Base-by-base conservation (phyloP, 2,113 vertebrate species). In the Melozone crissalis region DNA sequence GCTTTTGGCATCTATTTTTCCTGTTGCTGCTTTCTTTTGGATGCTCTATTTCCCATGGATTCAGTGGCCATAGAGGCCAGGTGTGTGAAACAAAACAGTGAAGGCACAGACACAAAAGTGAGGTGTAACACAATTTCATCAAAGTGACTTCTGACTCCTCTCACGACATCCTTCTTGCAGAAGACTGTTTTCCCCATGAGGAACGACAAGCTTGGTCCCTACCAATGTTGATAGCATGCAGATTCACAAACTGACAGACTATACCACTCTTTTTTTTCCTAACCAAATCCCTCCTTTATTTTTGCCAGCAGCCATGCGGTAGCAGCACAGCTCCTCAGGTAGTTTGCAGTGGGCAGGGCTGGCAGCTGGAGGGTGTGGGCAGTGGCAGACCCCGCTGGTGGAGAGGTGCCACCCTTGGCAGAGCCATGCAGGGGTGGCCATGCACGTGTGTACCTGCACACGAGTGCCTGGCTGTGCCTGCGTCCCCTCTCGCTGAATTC, bases 401-500 rank as follows among this genome's bases (percentile, higher is more conserved):
- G 62, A 35, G 69, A 24, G 22, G 23, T 73, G 46, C 41, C 4
- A 5, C 22, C 37, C 46, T 62, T 2, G 1, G 73, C 1, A 9
- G 68, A 39, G 39, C 41, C 8, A 69, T 54, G 43, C 59, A 68
- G 71, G 49, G 49, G 13, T 80, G 67, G 15, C 73, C 11, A 1
- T 44, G 55, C 58, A 39, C 10, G 1, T 5, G 13, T 61, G 68
- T 84, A n/a, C 63, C 51, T 78, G 71, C 54, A 13, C 1, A 15
- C 0, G 0, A 10, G 39, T 2, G 0, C 80, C 79, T 3, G 1
- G 67, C 74, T 71, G 8, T 1, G 67, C 72, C 82, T 73, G 72
- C 21, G 0, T 39, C 88, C 76, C 78, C 57, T 74, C 74, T 84
- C 2, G 1, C 44, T 66, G 79, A 92, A 97, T 97, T 98, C 96